A percentile compares a stretch with the other conserved stretches of the same genome.
Conservation (phyloP, 2,113 vertebrate species). For the Tautogolabrus adspersus region DNA sequence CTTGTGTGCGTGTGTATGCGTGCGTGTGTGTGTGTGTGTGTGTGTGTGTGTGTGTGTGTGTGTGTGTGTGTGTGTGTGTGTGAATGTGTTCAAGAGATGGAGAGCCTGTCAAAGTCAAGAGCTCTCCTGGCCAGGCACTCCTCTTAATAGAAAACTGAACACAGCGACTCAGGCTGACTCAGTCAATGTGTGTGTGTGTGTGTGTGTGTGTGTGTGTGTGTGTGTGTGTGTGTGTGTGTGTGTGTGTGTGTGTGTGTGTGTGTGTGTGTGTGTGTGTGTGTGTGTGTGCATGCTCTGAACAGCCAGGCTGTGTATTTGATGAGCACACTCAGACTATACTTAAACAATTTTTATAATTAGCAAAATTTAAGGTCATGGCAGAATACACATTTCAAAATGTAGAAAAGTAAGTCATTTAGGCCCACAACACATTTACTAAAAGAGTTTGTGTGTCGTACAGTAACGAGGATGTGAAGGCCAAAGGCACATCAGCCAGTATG, state of each 20-base stretch:
- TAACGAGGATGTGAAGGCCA: background rate
- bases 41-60: conserved; percentile 41
- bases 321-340: conserved; percentile 65
- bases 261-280: conserved; percentile 1
- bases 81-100: conserved; percentile 55
- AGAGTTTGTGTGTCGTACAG: background rate
- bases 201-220: conserved; percentile 1
- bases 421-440: background rate
- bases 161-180: conserved; percentile 21
- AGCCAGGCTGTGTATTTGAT: conserved; percentile 32
- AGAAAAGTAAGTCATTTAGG: background rate
- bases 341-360: conserved; percentile 43
- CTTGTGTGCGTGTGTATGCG: no score
- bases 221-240: conserved; percentile 20
- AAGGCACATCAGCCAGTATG: background rate
- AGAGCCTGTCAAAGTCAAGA: conserved; percentile 77
- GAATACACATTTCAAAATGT: conserved; percentile 19
- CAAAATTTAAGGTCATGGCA: conserved; percentile 19
- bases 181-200: background rate
- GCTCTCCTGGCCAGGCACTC: conserved; percentile 65
- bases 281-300: conserved; percentile 19
- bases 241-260: conserved; percentile 1
- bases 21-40: conserved; percentile 36
- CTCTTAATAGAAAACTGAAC: conserved; percentile 70
- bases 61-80: conserved; percentile 38